These are phyloP conservation scores for Portunus trituberculatus DNA, from an alignment of 1,140 invertebrate species.

Conservation along the genomic window DNA sequence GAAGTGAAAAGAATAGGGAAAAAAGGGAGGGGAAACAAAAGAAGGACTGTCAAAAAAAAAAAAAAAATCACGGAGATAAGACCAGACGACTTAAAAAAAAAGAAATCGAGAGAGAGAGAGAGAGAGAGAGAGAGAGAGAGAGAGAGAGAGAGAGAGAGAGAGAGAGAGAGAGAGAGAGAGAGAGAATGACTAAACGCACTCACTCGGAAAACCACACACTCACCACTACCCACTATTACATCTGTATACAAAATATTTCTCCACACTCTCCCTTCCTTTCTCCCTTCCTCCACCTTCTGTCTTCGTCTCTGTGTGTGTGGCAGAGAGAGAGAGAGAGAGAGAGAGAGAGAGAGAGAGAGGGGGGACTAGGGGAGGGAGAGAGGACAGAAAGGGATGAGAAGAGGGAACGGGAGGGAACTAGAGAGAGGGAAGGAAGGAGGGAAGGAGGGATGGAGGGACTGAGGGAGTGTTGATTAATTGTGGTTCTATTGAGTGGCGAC, in stretches of 20 bases:
- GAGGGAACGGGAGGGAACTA: neutral
- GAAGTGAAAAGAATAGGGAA: no score
- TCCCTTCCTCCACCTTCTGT: neutral
- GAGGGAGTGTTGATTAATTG: conserved; percentile 12
- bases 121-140: neutral
- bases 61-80: neutral
- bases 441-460: neutral
- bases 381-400: neutral
- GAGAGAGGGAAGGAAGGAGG: neutral
- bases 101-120: neutral
- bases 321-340: neutral
- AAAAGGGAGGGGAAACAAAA: neutral
- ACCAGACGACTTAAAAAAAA: neutral
- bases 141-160: neutral
- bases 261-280: neutral
- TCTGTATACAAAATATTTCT: conserved; percentile 6
- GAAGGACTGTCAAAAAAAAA: neutral
- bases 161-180: neutral
- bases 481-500: neutral
- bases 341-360: neutral
- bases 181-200: neutral
- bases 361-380: neutral
- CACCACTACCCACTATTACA: neutral
- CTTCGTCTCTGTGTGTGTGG: neutral
- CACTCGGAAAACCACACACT: neutral